These are phyloP conservation scores for Thecophora atra DNA, from an alignment of 2,888 invertebrate species.

Conservation along the genomic window DNA sequence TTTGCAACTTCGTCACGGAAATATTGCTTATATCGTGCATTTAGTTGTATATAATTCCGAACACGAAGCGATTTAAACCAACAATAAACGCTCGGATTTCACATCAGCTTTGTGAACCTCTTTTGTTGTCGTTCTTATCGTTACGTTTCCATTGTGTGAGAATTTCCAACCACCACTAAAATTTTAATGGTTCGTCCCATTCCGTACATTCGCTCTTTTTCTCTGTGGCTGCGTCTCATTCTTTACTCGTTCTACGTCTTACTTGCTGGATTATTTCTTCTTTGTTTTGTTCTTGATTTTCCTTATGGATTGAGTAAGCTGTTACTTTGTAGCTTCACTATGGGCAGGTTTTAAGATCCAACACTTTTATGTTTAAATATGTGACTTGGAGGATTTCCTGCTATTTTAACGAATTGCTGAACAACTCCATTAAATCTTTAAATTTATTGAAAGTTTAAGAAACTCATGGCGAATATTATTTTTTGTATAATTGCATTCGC, in stretches of 20 bases:
- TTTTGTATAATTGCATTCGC: no score
- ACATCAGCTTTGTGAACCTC: conserved; percentile 18
- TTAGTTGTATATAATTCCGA: conserved; percentile 15
- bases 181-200: background rate
- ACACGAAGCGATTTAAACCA: conserved; percentile 36
- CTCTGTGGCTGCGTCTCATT: background rate
- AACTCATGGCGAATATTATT: no score
- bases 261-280: background rate
- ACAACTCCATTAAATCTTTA: no score
- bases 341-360: no score
- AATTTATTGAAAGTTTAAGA: no score
- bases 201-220: background rate
- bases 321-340: no score
- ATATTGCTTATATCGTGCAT: conserved; percentile 20
- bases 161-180: conserved; percentile 16
- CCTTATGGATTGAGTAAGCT: no score
- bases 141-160: conserved; percentile 24
- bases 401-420: no score
- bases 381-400: no score
- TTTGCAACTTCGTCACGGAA: conserved; percentile 8
- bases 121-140: conserved; percentile 15
- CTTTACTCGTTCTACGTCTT: background rate
- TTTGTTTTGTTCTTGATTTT: conserved; percentile 1
- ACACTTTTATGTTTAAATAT: no score
- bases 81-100: conserved; percentile 29